Conservation (phyloP, 2,888 invertebrate species). For the Dasysyrphus tricinctus region DNA sequence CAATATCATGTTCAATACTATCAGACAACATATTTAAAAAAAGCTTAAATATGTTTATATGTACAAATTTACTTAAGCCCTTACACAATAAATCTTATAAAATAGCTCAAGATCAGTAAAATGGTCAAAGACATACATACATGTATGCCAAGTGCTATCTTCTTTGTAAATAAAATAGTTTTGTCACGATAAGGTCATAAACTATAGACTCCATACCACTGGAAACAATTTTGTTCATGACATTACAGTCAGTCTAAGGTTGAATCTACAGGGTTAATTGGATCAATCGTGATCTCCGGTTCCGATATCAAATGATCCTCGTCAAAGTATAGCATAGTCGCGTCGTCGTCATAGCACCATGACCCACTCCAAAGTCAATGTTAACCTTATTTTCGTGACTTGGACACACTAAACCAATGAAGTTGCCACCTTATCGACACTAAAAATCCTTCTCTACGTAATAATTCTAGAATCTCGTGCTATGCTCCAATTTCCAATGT, state of each 20-base stretch:
- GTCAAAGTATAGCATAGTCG: not conserved
- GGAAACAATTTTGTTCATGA: constrained; percentile 14
- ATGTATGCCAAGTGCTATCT: not conserved
- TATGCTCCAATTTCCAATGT: constrained; percentile 57
- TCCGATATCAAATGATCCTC: constrained; percentile 2
- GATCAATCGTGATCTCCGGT: constrained; percentile 45
- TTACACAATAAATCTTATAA: not conserved
- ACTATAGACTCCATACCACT: constrained; percentile 13
- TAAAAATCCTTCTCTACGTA: not conserved
- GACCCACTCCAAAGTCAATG: constrained; percentile 63
- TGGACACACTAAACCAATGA: constrained; percentile 21
- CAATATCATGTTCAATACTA: too few species aligned
- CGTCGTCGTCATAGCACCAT: constrained; percentile 39
- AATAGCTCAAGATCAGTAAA: not conserved
- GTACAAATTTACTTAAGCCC: not conserved
- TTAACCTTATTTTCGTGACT: constrained; percentile 70
- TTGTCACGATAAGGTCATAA: constrained; percentile 36
- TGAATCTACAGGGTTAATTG: constrained; percentile 50
- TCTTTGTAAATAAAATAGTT: constrained; percentile 8
- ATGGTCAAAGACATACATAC: not conserved
- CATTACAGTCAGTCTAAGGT: not conserved
- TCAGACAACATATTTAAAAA: too few species aligned
- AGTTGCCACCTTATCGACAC: constrained; percentile 10
- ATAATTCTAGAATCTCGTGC: constrained; percentile 65
- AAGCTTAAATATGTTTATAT: too few species aligned